Evolutionary conservation across 2,888 invertebrate genomes (phyloP), one percentile per base, ranked within the genome.

Genomic region (Lycocerus yunnanus): DNA sequence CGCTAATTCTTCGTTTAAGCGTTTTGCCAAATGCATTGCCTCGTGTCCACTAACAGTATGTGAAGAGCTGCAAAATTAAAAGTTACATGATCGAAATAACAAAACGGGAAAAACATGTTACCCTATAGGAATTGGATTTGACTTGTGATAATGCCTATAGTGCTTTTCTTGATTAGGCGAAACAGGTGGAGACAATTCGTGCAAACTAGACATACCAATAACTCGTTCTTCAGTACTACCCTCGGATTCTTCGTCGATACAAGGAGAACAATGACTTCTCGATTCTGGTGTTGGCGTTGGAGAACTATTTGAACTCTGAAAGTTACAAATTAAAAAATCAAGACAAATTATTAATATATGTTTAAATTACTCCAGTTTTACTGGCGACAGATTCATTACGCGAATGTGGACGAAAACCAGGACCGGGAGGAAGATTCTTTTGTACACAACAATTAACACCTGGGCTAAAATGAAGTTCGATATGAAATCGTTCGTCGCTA

Each of bases 381-480:
- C 87, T 87, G 18, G 91, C 91, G 15, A 90, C 91, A 66, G 93
- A 92, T 85, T 96, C 96, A 84, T 96, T 96, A 24, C 97, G 91
- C 68, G 95, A 95, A 87, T 97, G 97, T 4, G 97, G 97, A 24
- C 97, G 88, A 87, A 97, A 97, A 20, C 97, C 97, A 9, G 97
- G 97, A 0, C 97, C 97, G 0, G 96, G 96, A 10, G 96, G 96
- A 74, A 96, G 87, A 89, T 97, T 97, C 87, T 97, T 97, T 85
- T 97, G 96, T 15, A 97, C 97, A 87, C 96, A 98, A 88, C 97
- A 97, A 88, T 96, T 97, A 5, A 96, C 97, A 74, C 99, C 99
- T 0, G 99, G 99, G 87, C 98, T 99, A 87, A 99, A 99, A 89
- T 99, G 99, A 11, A 99, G 89, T 88, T 99, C 99, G 68, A 99